Conservation (phyloP, 1,140 invertebrate genomes). For the Temnothorax longispinosus region DNA sequence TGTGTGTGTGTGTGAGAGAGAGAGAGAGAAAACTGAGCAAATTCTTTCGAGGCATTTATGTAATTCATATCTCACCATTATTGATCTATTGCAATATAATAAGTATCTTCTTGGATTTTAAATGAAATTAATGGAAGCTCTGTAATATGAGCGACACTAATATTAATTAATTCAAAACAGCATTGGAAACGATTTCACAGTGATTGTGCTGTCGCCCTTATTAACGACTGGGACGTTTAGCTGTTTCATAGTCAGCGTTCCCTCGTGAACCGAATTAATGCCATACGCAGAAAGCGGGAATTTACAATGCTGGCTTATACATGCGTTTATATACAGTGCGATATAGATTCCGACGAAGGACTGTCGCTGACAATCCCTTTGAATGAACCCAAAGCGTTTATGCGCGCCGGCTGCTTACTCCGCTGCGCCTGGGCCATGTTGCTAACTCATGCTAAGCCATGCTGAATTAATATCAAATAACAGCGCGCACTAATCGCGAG, state of each 20-base stretch:
- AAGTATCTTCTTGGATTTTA: background rate
- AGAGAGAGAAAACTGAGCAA: background rate
- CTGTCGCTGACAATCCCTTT: constrained; percentile 40
- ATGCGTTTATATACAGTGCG: background rate
- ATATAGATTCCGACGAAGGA: constrained; percentile 35
- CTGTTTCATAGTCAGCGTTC: constrained; percentile 6
- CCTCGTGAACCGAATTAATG: constrained; percentile 36
- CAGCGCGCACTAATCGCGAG: constrained; percentile 50
- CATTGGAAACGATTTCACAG: constrained; percentile 22
- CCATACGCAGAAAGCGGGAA: constrained; percentile 35
- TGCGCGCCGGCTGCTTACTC: constrained; percentile 25
- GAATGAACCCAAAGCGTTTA: constrained; percentile 36
- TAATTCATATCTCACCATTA: background rate
- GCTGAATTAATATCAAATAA: constrained; percentile 66
- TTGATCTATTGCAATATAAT: background rate
- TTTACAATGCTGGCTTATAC: constrained; percentile 39
- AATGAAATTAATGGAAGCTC: background rate
- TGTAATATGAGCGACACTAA: background rate
- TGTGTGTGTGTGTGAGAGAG: background rate
- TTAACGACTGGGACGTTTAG: constrained; percentile 5
- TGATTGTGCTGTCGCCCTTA: constrained; percentile 5
- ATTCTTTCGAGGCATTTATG: background rate
- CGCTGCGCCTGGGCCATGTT: background rate
- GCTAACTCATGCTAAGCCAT: constrained; percentile 33
- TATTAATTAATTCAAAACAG: constrained; percentile 16